Evolutionary conservation across 2,113 vertebrate species (phyloP).

Genomic region (Myiozetetes cayanensis): DNA sequence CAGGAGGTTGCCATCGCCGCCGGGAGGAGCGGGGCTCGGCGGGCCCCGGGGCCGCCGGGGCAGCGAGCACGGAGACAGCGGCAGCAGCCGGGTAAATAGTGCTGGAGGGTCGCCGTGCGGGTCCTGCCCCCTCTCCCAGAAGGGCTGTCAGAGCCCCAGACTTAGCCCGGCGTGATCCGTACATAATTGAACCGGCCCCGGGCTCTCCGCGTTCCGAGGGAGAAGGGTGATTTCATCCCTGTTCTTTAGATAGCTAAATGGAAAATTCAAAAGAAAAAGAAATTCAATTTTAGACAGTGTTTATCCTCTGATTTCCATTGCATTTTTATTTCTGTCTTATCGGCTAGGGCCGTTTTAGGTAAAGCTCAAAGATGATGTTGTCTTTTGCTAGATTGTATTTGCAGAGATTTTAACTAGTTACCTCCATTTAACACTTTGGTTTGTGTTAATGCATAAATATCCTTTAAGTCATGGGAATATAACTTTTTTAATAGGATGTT

Average conservation of each 20-base stretch:
- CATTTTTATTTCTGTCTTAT: neutral
- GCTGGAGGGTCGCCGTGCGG: neutral
- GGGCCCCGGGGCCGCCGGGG: neutral
- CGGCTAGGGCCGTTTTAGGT: neutral
- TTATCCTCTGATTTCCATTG: neutral
- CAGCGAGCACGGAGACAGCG: conserved; percentile 36
- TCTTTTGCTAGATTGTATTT: neutral
- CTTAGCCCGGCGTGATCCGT: neutral
- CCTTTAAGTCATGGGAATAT: neutral
- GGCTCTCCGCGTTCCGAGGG: neutral
- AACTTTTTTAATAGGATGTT: neutral
- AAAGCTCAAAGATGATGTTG: neutral
- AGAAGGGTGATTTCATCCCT: neutral
- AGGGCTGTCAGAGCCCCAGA: neutral
- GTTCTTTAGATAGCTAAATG: neutral
- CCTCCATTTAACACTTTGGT: neutral
- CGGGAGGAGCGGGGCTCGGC: conserved; percentile 2
- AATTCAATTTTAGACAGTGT: neutral
- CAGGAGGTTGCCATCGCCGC: conserved; percentile 37
- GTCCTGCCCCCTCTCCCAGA: neutral
- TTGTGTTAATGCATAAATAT: neutral
- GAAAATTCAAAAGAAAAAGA: too few species aligned
- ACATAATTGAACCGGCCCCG: too few species aligned
- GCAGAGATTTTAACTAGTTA: neutral
- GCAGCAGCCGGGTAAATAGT: conserved; percentile 29